Evolutionary conservation across 2,888 invertebrate species (phyloP).

Genomic region (Bombylius discolor): DNA sequence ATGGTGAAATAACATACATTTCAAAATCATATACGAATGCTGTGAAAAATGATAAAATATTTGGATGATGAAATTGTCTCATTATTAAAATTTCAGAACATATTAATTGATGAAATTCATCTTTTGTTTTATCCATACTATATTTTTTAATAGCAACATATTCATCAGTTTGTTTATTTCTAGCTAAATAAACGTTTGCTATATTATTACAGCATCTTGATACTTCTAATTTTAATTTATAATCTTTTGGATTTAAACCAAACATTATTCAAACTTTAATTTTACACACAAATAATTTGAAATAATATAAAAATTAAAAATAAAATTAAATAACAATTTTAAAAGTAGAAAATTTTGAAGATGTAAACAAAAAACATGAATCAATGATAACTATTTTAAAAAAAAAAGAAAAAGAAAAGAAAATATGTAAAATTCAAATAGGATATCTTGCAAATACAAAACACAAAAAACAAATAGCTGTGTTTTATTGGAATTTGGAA

Average conservation of each 20-base stretch:
- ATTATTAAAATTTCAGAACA: slow-evolving; percentile 69
- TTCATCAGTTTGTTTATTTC: slow-evolving; percentile 49
- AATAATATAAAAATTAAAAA: not conserved
- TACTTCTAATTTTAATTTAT: slow-evolving; percentile 53
- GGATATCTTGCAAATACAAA: no score
- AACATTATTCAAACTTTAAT: slow-evolving; percentile 32
- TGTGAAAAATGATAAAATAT: slow-evolving; percentile 60
- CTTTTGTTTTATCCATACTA: slow-evolving; percentile 56
- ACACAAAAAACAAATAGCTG: no score
- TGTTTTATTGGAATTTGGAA: no score
- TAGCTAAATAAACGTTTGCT: slow-evolving; percentile 57
- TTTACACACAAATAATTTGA: not conserved
- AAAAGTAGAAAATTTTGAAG: not conserved
- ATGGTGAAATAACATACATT: slow-evolving; percentile 65
- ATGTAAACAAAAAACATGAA: not conserved
- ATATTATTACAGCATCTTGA: slow-evolving; percentile 56
- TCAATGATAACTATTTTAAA: not conserved
- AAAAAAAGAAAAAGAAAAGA: no score
- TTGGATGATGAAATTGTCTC: slow-evolving; percentile 64
- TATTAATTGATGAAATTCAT: slow-evolving; percentile 40
- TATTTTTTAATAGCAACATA: slow-evolving; percentile 63
- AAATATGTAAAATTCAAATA: no score
- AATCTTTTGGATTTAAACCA: slow-evolving; percentile 48
- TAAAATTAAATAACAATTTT: not conserved
- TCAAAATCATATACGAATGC: slow-evolving; percentile 67